phyloP scores from a whole-genome alignment of 2,888 invertebrate genomes.

The Hypena proboscidalis region DNA sequence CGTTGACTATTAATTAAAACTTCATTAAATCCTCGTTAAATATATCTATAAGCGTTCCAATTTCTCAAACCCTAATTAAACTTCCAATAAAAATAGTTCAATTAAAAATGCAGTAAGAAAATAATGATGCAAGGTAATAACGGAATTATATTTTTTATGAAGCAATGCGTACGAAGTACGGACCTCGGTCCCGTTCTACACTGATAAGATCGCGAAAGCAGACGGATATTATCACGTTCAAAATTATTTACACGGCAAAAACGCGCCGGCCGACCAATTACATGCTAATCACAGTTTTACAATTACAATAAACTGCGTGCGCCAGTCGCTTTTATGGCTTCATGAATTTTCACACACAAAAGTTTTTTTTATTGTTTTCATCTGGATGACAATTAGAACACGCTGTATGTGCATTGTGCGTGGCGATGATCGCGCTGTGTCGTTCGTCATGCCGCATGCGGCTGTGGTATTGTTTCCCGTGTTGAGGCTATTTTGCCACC shows the following conservation, averaged over 20 bases:
- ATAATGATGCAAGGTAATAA: conserved; percentile 10
- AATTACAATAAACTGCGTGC: conserved; percentile 58
- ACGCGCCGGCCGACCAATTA: conserved; percentile 60
- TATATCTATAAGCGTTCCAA: too few relatives aligned
- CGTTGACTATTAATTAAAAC: too few relatives aligned
- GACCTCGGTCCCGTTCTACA: conserved; percentile 40
- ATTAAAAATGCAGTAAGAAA: not conserved
- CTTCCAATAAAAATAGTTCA: too few relatives aligned
- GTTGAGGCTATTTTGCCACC: too few relatives aligned
- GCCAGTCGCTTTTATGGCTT: conserved; percentile 44
- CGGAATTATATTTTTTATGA: conserved; percentile 14
- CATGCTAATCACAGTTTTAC: conserved; percentile 71
- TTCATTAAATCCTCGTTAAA: too few relatives aligned
- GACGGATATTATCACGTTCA: conserved; percentile 49
- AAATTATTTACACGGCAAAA: conserved; percentile 59
- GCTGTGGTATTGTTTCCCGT: too few relatives aligned
- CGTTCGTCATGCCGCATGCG: not conserved
- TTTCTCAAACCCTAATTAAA: too few relatives aligned
- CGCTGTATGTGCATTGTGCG: conserved; percentile 31
- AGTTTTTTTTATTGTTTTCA: conserved; percentile 21
- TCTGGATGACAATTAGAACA: conserved; percentile 19
- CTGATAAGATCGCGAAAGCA: conserved; percentile 56
- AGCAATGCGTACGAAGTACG: conserved; percentile 20
- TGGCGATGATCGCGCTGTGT: not conserved
- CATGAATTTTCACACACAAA: conserved; percentile 50